Evolutionary conservation across 2,113 vertebrate species (phyloP).

Genomic region (Hymenochirus boettgeri): DNA sequence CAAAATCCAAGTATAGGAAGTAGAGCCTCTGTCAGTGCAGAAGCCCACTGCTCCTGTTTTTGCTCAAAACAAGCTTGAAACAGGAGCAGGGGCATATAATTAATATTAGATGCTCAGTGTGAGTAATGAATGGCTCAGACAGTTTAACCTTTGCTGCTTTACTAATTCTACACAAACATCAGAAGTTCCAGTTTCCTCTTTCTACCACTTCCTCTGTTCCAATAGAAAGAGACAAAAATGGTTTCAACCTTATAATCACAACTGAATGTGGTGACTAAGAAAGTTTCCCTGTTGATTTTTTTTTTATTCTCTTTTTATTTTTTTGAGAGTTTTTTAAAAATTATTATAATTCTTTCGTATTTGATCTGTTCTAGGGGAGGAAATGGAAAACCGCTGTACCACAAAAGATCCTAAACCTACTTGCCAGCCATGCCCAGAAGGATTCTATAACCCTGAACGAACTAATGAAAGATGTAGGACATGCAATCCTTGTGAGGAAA

Average conservation of each 20-base stretch:
- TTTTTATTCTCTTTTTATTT: background rate
- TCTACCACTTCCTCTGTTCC: background rate
- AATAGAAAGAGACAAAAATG: background rate
- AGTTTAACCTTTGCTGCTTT: too few species aligned
- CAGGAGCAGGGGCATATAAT: too few species aligned
- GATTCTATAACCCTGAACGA: conserved; percentile 43
- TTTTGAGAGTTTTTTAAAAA: too few species aligned
- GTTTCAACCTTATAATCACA: background rate
- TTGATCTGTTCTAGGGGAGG: conserved; percentile 49
- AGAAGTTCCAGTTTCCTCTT: background rate
- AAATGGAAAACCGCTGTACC: conserved; percentile 50
- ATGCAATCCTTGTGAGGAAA: conserved; percentile 51
- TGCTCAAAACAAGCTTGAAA: too few species aligned
- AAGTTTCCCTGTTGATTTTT: background rate
- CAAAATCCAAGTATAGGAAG: too few species aligned
- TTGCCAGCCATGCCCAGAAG: conserved; percentile 41
- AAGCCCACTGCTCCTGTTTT: too few species aligned
- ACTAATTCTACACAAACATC: background rate
- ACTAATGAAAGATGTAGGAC: conserved; percentile 46
- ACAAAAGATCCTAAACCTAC: rapidly evolving
- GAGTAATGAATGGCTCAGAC: too few species aligned
- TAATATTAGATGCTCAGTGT: too few species aligned
- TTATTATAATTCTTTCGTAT: too few species aligned
- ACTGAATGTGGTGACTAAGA: background rate
- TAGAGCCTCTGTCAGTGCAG: too few species aligned